Base-by-base conservation (phyloP, 2,888 invertebrate species). In the Unio pictorum region DNA sequence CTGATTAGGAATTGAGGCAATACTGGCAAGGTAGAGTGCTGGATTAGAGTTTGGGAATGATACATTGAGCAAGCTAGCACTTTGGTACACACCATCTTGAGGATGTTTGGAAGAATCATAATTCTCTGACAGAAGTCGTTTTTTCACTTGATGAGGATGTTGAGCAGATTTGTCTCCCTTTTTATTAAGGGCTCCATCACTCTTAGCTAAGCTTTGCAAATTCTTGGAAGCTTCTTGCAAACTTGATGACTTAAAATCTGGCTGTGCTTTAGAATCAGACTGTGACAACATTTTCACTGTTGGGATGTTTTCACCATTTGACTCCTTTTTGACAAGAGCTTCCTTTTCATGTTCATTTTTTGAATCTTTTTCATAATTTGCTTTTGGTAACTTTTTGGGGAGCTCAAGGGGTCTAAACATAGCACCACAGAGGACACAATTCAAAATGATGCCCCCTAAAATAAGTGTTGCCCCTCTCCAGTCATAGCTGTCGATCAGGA, bases 401-500 rank as follows among this genome's bases (percentile, higher is more conserved):
- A 91, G 4, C 94, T 94, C 73, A 66, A 98, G 91, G 0, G 98
- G 97, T 78, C 95, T 92, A 90, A 99, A 97, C 87, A 99, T 93
- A 0, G 95, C 93, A 45, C 99, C 99, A 86, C 97, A 95, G 63
- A 97, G 92, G 71, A 95, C 93, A 88, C 98, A 97, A 89, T 95
- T 94, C 30, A 98, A 91, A 65, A 97, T 94, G 57, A 97, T 92
- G 8, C 94, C 96, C 20, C 96, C 94, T 61, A 96, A 94, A 68
- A 98, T 78, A 30, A 96, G 92, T 92, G 97, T 93, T 1, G 97
- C 94, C 20, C 95, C 95, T 68, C 95, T 93, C 97, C 98, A 98
- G 54, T 94, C 94, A 84, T 93, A 96, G 64, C 91, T 90, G 0
- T 91, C 87, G 64, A 98, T 90, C 55, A 98, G 91, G 67, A 84